A percentile compares a stretch with the other conserved stretches of the same genome.
Conservation (phyloP, 2,888 invertebrate genomes). For the Barypeithes pellucidus region DNA sequence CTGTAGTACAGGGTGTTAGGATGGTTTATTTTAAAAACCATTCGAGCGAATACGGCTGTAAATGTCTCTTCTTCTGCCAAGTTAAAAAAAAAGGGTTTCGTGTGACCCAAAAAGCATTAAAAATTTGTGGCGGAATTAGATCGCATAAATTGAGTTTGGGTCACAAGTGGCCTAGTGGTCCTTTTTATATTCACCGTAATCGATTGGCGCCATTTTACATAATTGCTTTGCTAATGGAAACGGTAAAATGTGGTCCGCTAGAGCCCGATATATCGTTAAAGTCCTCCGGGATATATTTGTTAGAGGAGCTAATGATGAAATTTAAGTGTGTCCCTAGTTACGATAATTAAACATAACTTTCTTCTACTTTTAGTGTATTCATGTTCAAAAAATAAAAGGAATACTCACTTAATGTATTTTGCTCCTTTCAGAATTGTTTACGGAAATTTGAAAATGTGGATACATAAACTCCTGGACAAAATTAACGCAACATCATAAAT, state of each 20-base stretch:
- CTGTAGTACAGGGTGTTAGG: too few species aligned
- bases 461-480: too few species aligned
- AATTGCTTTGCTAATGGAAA: slow-evolving; percentile 32
- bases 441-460: too few species aligned
- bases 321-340: too few species aligned
- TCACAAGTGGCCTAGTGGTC: slow-evolving; percentile 5
- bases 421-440: too few species aligned
- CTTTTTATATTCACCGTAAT: slow-evolving; percentile 30
- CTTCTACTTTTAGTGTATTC: too few species aligned
- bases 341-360: too few species aligned
- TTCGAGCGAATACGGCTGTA: too few species aligned
- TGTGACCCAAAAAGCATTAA: slow-evolving; percentile 1
- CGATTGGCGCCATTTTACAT: slow-evolving; percentile 29
- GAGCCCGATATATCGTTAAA: slow-evolving; percentile 24
- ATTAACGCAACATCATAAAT: too few species aligned
- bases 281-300: slow-evolving; percentile 1
- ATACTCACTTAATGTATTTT: too few species aligned
- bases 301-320: not conserved
- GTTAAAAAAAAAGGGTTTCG: not conserved
- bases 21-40: too few species aligned
- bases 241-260: slow-evolving; percentile 29
- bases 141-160: slow-evolving; percentile 16
- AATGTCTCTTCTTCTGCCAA: not conserved
- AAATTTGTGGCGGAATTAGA: slow-evolving; percentile 8
- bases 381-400: too few species aligned